These are phyloP conservation scores for Arrhamphus sclerolepis DNA, from an alignment of 2,797 vertebrate genomes.

Conservation along the genomic window DNA sequence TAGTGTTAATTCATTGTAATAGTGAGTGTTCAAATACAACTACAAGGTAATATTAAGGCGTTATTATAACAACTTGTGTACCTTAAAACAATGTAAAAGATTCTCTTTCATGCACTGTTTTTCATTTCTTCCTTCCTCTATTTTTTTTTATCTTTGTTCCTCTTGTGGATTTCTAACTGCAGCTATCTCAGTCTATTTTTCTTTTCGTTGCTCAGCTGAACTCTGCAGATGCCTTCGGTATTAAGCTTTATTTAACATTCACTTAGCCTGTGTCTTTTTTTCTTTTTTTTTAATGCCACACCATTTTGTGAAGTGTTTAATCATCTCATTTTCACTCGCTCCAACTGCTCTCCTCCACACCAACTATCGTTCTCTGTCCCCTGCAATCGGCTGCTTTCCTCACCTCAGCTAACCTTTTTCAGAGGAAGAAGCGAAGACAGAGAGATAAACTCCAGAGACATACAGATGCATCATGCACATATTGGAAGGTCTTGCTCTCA, in stretches of 20 bases:
- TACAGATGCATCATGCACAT: no score
- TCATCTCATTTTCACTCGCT: slow-evolving; percentile 34
- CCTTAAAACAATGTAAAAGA: slow-evolving; percentile 26
- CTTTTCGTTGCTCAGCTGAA: slow-evolving; percentile 25
- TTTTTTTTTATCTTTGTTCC: slow-evolving; percentile 30
- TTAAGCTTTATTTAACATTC: slow-evolving; percentile 51
- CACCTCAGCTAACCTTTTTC: slow-evolving; percentile 48
- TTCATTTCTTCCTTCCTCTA: slow-evolving; percentile 1
- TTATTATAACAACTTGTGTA: slow-evolving; percentile 23
- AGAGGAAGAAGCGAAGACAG: slow-evolving; percentile 13
- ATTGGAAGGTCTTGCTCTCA: slow-evolving; percentile 11
- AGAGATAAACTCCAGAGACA: slow-evolving; percentile 29
- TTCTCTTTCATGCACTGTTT: slow-evolving; percentile 30
- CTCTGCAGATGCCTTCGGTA: slow-evolving; percentile 28
- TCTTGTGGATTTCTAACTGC: slow-evolving; percentile 39
- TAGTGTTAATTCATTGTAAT: slow-evolving; percentile 24
- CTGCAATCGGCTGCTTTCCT: slow-evolving; percentile 19
- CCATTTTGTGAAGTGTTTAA: slow-evolving; percentile 51
- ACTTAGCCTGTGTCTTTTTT: slow-evolving; percentile 33
- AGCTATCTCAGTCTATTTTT: slow-evolving; percentile 45
- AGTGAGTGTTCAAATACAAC: slow-evolving; percentile 26
- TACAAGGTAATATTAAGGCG: slow-evolving; percentile 14
- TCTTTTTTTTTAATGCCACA: slow-evolving; percentile 14
- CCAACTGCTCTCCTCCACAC: slow-evolving; percentile 1
- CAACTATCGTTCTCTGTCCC: slow-evolving; percentile 14